These are phyloP conservation scores for Acanthurus leucopareius DNA, from an alignment of 2,797 vertebrate species.

Conservation along the genomic window DNA sequence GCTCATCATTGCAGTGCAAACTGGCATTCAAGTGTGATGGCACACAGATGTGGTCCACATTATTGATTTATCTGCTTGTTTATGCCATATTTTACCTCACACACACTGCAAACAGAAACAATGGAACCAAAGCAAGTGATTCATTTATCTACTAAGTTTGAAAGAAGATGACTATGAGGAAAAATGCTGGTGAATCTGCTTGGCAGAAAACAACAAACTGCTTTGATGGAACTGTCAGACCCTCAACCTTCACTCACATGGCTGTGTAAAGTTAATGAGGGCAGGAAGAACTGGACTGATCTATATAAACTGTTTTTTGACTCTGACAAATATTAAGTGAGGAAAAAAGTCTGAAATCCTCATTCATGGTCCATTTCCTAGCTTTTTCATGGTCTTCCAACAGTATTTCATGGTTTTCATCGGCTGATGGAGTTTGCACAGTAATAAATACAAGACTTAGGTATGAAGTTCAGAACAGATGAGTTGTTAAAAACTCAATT, in stretches of 20 bases:
- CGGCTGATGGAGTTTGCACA: too few species aligned
- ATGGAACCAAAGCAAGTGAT: background rate
- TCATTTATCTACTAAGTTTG: conserved; percentile 29
- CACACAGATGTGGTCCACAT: conserved; percentile 53
- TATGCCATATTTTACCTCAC: background rate
- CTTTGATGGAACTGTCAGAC: background rate
- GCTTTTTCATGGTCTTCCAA: too few species aligned
- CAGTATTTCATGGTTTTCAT: too few species aligned
- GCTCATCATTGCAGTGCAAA: conserved; percentile 32
- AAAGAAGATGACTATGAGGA: background rate
- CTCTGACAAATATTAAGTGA: too few species aligned
- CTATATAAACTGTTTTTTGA: background rate
- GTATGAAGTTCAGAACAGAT: too few species aligned
- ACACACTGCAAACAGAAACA: conserved; percentile 15
- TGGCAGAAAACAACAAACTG: background rate
- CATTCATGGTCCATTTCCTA: too few species aligned
- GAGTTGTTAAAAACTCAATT: too few species aligned
- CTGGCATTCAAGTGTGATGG: conserved; percentile 42
- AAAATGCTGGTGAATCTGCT: background rate
- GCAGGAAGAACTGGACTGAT: background rate
- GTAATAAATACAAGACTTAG: too few species aligned
- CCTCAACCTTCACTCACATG: background rate
- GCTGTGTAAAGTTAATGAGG: background rate
- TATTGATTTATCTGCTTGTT: conserved; percentile 48
- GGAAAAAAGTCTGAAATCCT: too few species aligned